Conservation (phyloP, 2,888 invertebrate genomes). For the Zhengitettix transpicula region DNA sequence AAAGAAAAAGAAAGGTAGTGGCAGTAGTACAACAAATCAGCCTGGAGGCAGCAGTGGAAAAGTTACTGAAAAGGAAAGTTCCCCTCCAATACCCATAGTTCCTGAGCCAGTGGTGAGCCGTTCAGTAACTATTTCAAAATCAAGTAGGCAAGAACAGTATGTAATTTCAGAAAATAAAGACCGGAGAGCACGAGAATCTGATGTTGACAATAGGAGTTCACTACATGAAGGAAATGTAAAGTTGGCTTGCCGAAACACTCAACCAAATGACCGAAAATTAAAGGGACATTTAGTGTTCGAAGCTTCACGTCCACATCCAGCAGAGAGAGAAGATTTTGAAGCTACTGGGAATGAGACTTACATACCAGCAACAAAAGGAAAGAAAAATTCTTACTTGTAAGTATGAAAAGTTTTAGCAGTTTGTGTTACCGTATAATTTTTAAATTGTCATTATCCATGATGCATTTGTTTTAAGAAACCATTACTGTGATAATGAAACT, state of each 20-base stretch:
- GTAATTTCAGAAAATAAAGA: conserved; percentile 4
- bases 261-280: conserved; percentile 11
- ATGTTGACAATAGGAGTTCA: not conserved
- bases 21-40: conserved; percentile 6
- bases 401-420: conserved; percentile 6
- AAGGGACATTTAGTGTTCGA: conserved; percentile 51
- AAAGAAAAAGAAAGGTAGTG: conserved; percentile 38
- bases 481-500: conserved; percentile 12
- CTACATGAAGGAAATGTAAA: conserved; percentile 19
- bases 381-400: conserved; percentile 20
- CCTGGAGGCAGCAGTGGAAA: conserved; percentile 16
- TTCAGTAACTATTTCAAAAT: not conserved
- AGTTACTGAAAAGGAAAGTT: conserved; percentile 10
- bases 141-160: not conserved
- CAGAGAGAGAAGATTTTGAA: conserved; percentile 58
- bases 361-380: conserved; percentile 25
- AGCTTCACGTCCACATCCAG: conserved; percentile 46
- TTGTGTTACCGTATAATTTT: not conserved
- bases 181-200: not conserved
- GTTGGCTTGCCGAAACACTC: not conserved
- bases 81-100: not conserved
- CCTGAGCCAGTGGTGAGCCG: conserved; percentile 15
- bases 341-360: conserved; percentile 47
- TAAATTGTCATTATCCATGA: not conserved
- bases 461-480: conserved; percentile 5